Conservation (phyloP, 2,113 vertebrate species). For the Ia io region DNA sequence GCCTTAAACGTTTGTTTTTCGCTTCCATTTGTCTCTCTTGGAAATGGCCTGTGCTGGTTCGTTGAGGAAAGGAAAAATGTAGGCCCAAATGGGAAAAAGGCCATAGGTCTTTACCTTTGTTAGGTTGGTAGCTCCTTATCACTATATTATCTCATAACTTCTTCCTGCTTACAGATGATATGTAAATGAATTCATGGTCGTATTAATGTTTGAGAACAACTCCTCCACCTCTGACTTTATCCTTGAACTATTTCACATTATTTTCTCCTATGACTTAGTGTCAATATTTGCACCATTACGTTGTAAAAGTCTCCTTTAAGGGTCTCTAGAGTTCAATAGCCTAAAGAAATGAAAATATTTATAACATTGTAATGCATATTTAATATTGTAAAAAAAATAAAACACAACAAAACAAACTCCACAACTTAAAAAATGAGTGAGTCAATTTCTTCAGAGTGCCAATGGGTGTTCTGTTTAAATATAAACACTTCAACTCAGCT, state of each 20-base stretch:
- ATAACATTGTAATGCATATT: neutral
- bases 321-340: neutral
- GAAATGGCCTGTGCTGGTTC: neutral
- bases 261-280: neutral
- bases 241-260: conserved; percentile 11
- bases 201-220: neutral
- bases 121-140: neutral
- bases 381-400: conserved; percentile 23
- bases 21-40: neutral
- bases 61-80: neutral
- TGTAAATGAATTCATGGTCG: neutral
- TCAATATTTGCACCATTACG: neutral
- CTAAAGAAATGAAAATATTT: conserved; percentile 46
- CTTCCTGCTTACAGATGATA: neutral
- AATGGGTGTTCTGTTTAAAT: neutral
- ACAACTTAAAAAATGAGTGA: neutral
- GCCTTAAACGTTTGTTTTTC: conserved; percentile 1
- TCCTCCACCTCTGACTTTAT: neutral
- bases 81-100: neutral
- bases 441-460: neutral
- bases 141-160: neutral
- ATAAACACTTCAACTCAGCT: neutral
- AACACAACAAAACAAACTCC: neutral
- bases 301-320: neutral
- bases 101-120: neutral